These are phyloP conservation scores for Drosophila ogumai DNA, from an alignment of 1,140 invertebrate species.

Conservation along the genomic window DNA sequence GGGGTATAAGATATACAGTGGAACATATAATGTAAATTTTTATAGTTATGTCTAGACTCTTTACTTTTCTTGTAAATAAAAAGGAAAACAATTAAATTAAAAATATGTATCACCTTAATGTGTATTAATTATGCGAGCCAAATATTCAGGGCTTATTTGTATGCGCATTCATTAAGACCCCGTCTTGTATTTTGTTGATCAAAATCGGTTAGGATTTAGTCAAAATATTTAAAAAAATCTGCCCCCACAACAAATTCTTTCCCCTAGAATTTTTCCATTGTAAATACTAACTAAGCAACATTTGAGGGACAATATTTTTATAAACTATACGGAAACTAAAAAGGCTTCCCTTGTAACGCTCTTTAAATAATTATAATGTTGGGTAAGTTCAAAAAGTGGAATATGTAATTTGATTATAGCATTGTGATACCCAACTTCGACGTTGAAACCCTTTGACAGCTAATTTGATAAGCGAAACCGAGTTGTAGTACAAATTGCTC, in stretches of 20 bases:
- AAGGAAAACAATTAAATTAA: neutral
- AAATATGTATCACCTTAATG: constrained; percentile 24
- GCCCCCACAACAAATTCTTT: neutral
- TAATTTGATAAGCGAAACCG: constrained; percentile 55
- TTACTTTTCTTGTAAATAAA: neutral
- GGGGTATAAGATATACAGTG: no score
- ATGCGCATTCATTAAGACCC: constrained; percentile 29
- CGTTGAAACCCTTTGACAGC: constrained; percentile 23
- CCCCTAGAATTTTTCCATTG: neutral
- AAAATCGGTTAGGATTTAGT: neutral
- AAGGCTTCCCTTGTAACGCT: neutral
- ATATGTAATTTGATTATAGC: constrained; percentile 13
- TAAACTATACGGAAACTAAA: neutral
- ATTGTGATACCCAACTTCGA: constrained; percentile 3
- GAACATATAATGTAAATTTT: neutral
- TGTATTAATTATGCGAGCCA: constrained; percentile 24
- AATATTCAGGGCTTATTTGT: constrained; percentile 5
- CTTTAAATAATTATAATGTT: neutral
- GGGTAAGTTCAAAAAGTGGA: neutral
- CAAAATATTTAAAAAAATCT: neutral
- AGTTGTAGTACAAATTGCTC: constrained; percentile 38
- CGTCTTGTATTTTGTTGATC: neutral
- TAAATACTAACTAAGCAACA: neutral
- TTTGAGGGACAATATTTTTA: neutral
- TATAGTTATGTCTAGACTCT: no score